A percentile compares a stretch with the other conserved stretches of the same genome.
Evolutionary conservation across 2,888 invertebrate genomes (phyloP).

Genomic region (Argyra leucocephala): DNA sequence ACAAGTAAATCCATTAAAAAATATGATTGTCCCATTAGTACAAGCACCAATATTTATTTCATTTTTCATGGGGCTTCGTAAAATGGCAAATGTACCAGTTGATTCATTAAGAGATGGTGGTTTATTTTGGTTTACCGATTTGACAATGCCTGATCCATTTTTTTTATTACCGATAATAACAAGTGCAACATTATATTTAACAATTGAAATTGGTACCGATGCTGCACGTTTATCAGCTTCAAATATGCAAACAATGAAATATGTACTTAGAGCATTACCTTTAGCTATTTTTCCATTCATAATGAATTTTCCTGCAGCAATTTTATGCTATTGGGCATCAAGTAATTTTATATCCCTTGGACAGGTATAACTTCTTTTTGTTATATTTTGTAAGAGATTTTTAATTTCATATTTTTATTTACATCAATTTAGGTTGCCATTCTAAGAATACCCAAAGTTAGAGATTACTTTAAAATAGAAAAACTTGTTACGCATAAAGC

Average conservation of each 20-base stretch:
- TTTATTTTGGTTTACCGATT: constrained; percentile 82
- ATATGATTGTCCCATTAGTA: constrained; percentile 63
- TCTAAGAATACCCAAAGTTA: constrained; percentile 63
- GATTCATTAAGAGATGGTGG: constrained; percentile 85
- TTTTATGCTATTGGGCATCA: constrained; percentile 82
- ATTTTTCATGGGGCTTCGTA: constrained; percentile 76
- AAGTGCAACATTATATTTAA: constrained; percentile 67
- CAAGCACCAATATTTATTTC: constrained; percentile 89
- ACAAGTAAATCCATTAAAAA: constrained; percentile 69
- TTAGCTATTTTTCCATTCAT: constrained; percentile 73
- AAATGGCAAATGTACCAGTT: constrained; percentile 84
- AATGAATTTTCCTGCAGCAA: constrained; percentile 77
- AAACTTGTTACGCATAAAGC: constrained; percentile 49
- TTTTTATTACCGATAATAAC: constrained; percentile 80
- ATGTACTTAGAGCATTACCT: constrained; percentile 66
- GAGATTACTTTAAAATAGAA: constrained; percentile 68
- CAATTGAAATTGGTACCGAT: constrained; percentile 77
- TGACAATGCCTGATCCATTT: constrained; percentile 83
- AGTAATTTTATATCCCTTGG: constrained; percentile 75
- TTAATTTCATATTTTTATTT: no score
- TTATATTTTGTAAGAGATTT: background rate
- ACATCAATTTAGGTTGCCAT: constrained; percentile 48
- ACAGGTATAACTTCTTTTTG: constrained; percentile 47
- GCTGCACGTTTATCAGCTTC: constrained; percentile 55
- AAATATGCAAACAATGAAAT: constrained; percentile 63